phyloP scores from a whole-genome alignment of 2,113 vertebrate genomes.

The Carassius gibelio region DNA sequence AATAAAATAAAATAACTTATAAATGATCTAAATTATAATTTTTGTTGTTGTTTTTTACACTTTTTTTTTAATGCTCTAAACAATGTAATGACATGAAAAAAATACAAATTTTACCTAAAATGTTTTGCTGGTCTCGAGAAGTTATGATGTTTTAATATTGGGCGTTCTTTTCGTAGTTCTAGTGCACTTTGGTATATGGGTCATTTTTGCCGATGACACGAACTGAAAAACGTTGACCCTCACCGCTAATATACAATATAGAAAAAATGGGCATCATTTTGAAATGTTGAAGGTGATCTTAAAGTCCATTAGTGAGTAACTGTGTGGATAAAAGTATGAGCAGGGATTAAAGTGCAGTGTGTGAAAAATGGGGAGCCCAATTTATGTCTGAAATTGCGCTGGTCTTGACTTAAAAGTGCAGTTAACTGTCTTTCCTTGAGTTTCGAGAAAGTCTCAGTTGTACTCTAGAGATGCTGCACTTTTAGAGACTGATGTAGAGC shows the following conservation, averaged over 20 bases:
- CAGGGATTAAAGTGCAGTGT: neutral
- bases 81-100: no score
- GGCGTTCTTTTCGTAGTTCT: no score
- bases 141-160: no score
- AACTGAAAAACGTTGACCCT: neutral
- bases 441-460: neutral
- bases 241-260: neutral
- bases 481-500: neutral
- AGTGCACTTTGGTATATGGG: no score
- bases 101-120: no score
- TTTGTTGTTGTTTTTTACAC: no score
- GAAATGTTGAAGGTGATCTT: neutral
- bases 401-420: neutral
- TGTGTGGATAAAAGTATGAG: neutral
- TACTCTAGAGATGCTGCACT: neutral
- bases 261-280: neutral
- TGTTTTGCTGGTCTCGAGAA: no score
- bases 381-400: neutral
- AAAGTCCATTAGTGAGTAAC: neutral
- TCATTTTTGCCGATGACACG: neutral
- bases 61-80: no score
- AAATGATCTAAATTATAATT: no score
- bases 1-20: no score
- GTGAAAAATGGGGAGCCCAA: neutral
- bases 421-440: constrained; percentile 17